Percentiles rank a stretch among this genome's conserved stretches.
Conservation (phyloP, 2,113 vertebrate genomes). For the Laticauda laticaudata region DNA sequence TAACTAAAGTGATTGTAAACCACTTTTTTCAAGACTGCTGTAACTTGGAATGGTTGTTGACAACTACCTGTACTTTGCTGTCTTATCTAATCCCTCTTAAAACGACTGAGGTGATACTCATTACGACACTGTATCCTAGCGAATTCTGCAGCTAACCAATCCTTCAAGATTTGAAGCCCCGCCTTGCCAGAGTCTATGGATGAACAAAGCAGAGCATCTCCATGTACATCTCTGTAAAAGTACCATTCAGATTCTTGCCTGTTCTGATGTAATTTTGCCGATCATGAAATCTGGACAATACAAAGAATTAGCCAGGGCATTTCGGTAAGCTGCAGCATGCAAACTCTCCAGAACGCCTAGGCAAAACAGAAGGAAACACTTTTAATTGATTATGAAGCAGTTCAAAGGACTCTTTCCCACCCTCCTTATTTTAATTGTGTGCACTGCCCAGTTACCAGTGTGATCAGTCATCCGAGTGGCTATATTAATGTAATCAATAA, state of each 20-base stretch:
- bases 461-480: background rate
- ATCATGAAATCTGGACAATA: slow-evolving; percentile 90
- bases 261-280: slow-evolving; percentile 83
- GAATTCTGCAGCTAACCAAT: background rate
- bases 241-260: slow-evolving; percentile 72
- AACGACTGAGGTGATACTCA: background rate
- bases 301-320: slow-evolving; percentile 86
- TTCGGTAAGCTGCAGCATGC: slow-evolving; percentile 87
- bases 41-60: background rate
- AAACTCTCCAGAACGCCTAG: slow-evolving; percentile 86
- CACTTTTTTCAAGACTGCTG: background rate
- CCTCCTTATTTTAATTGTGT: background rate
- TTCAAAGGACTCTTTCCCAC: background rate
- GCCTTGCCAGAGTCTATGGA: background rate
- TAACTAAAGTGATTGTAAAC: too few species aligned
- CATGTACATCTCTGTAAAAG: background rate
- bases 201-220: background rate
- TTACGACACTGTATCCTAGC: too few species aligned
- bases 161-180: too few species aligned
- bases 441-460: background rate
- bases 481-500: background rate
- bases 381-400: background rate
- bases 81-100: background rate
- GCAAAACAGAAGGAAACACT: background rate
- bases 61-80: background rate